phyloP scores from a whole-genome alignment of 1,140 invertebrate genomes.

The Eueides isabella region DNA sequence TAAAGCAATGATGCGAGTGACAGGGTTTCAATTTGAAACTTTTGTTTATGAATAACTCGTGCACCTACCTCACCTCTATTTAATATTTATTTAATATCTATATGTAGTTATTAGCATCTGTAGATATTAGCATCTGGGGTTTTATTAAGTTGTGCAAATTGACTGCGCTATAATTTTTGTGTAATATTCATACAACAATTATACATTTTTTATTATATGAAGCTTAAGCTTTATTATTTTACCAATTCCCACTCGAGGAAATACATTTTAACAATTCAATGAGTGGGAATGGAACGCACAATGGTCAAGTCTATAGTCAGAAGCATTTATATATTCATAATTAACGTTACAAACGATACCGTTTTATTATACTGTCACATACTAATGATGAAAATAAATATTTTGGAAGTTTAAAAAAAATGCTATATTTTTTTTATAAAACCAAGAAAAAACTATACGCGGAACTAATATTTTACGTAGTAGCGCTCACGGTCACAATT shows the following conservation, averaged over 20 bases:
- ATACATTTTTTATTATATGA: no score
- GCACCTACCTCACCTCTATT: neutral
- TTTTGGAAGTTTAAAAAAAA: neutral
- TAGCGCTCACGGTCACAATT: constrained; percentile 36
- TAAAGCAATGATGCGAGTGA: constrained; percentile 45
- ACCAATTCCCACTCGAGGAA: no score
- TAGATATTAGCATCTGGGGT: no score
- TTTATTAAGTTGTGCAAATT: no score
- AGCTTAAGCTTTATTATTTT: no score
- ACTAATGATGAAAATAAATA: neutral
- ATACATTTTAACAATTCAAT: no score
- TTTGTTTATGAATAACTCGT: constrained; percentile 37
- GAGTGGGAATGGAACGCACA: no score
- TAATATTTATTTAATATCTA: no score
- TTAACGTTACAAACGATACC: neutral
- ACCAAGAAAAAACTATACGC: constrained; percentile 36
- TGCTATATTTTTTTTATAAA: neutral
- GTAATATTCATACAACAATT: no score
- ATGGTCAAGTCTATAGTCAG: no score
- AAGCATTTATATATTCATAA: neutral
- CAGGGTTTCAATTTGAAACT: constrained; percentile 64
- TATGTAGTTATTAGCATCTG: no score
- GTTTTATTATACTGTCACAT: neutral
- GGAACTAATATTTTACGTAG: constrained; percentile 47
- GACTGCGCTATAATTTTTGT: no score